These are phyloP conservation scores for Diaphora mendica DNA, from an alignment of 2,888 invertebrate genomes.

Conservation along the genomic window DNA sequence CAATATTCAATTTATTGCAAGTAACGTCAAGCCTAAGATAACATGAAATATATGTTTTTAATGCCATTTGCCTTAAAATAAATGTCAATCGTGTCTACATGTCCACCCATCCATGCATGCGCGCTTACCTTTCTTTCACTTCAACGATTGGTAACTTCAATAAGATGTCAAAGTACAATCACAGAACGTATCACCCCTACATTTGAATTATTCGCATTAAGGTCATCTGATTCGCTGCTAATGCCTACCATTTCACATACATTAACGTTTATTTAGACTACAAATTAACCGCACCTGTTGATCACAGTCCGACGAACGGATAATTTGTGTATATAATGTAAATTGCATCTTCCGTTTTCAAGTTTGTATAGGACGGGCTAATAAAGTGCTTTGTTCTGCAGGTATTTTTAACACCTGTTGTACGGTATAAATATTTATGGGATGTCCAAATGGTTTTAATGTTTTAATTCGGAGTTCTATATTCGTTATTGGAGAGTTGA, in stretches of 20 bases:
- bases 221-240: slow-evolving; percentile 54
- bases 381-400: slow-evolving; percentile 59
- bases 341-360: slow-evolving; percentile 66
- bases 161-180: slow-evolving; percentile 9
- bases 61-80: too few relatives aligned
- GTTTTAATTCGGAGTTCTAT: slow-evolving; percentile 27
- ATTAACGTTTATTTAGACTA: slow-evolving; percentile 75
- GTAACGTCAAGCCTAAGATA: too few relatives aligned
- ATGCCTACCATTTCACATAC: slow-evolving; percentile 60
- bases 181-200: slow-evolving; percentile 8
- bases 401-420: slow-evolving; percentile 46
- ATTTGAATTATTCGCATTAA: slow-evolving; percentile 54
- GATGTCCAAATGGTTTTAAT: slow-evolving; percentile 22
- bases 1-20: too few relatives aligned
- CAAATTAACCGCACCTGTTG: slow-evolving; percentile 82
- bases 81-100: too few relatives aligned
- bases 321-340: slow-evolving; percentile 78
- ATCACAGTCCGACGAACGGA: slow-evolving; percentile 57
- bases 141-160: slow-evolving; percentile 11
- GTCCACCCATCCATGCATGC: not conserved
- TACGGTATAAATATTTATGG: slow-evolving; percentile 44
- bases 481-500: slow-evolving; percentile 4
- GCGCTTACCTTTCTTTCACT: slow-evolving; percentile 13
- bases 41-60: too few relatives aligned
- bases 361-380: slow-evolving; percentile 58